Conservation (phyloP, 2,797 vertebrate species). For the Vespertilio murinus region DNA sequence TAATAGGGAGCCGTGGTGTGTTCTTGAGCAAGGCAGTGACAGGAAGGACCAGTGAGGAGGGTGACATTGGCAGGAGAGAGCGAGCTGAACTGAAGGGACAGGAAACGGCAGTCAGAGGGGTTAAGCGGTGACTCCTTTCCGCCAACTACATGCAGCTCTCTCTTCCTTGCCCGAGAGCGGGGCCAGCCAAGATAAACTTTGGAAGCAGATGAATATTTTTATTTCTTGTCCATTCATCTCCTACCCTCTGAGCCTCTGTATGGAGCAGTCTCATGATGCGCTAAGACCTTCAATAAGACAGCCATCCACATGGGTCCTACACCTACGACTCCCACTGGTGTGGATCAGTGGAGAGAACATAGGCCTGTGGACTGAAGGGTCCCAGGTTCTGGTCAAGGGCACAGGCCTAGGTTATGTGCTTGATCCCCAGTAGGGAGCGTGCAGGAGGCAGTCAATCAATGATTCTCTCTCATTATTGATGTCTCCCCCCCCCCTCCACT, state of each 20-base stretch:
- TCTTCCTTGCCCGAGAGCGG: neutral
- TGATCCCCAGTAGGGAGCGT: too few relatives aligned
- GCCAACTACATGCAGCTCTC: neutral
- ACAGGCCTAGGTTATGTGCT: too few relatives aligned
- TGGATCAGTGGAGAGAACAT: too few relatives aligned
- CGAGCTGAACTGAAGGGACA: neutral
- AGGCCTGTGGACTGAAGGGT: too few relatives aligned
- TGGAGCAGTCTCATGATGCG: neutral
- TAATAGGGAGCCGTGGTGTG: neutral
- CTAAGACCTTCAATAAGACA: neutral
- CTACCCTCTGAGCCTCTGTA: neutral
- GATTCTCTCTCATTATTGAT: too few relatives aligned
- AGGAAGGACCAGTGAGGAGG: neutral
- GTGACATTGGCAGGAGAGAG: neutral
- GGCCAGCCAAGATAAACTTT: neutral
- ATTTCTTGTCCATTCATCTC: neutral
- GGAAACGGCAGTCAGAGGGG: neutral
- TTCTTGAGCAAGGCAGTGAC: neutral
- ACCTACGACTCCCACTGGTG: too few relatives aligned
- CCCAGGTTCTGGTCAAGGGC: too few relatives aligned
- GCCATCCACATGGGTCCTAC: too few relatives aligned
- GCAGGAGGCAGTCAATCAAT: too few relatives aligned
- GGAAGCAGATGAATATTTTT: neutral
- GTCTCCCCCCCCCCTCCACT: too few relatives aligned
- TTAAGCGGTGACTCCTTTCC: neutral